Conservation (phyloP, 2,888 invertebrate genomes). For the Drosophila rellima region DNA sequence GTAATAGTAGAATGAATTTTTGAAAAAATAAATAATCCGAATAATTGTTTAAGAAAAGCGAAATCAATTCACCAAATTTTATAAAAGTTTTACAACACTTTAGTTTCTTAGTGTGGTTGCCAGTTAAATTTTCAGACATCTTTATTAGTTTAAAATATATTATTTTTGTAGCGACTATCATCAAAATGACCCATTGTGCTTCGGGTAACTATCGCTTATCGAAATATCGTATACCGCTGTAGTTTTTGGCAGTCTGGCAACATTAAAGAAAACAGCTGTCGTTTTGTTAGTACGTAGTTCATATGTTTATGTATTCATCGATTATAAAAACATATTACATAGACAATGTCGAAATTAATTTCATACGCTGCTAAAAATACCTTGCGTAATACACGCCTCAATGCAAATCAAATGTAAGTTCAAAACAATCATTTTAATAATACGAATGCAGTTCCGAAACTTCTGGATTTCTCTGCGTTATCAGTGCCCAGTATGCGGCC, state of each 20-base stretch:
- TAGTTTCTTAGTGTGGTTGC: too few relatives aligned
- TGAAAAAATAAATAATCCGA: too few relatives aligned
- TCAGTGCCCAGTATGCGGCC: conserved; percentile 46
- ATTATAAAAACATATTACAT: conserved; percentile 47
- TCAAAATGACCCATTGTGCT: not conserved
- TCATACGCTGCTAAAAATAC: conserved; percentile 58
- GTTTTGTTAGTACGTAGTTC: conserved; percentile 46
- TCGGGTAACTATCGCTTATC: not conserved
- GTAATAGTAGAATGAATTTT: too few relatives aligned
- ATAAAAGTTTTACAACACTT: too few relatives aligned
- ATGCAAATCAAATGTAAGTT: conserved; percentile 51
- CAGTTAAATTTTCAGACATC: too few relatives aligned
- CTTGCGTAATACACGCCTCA: conserved; percentile 64
- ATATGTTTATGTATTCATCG: conserved; percentile 15
- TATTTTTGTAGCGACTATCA: not conserved
- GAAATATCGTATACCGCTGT: not conserved
- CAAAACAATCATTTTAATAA: too few relatives aligned
- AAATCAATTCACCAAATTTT: too few relatives aligned
- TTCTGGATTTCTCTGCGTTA: not conserved
- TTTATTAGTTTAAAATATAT: not conserved
- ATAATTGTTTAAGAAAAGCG: too few relatives aligned
- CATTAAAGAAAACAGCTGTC: conserved; percentile 55
- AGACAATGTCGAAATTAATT: conserved; percentile 76
- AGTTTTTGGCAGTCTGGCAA: conserved; percentile 38
- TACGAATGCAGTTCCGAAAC: not conserved